These are phyloP conservation scores for Sylvia atricapilla DNA, from an alignment of 2,113 vertebrate genomes.

Conservation along the genomic window DNA sequence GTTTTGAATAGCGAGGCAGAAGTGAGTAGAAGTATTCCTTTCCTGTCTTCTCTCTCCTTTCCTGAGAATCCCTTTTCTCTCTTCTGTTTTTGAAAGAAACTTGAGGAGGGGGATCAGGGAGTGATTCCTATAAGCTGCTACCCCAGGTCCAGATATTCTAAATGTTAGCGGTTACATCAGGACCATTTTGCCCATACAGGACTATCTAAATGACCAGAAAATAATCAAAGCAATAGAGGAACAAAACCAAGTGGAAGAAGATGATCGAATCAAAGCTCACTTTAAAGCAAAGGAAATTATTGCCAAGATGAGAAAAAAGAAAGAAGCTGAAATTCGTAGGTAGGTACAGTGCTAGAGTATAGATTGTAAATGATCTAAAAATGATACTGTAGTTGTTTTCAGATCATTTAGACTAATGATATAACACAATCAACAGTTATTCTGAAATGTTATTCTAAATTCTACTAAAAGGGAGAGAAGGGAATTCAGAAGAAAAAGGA, in stretches of 20 bases:
- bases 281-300: conserved; percentile 82
- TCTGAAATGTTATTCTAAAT: background rate
- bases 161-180: background rate
- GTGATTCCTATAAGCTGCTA: background rate
- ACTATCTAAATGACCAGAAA: conserved; percentile 76
- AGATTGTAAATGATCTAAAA: background rate
- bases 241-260: conserved; percentile 81
- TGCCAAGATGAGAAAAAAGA: conserved; percentile 77
- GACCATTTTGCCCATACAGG: conserved; percentile 68
- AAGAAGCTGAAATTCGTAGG: conserved; percentile 77
- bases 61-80: background rate
- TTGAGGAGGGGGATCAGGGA: background rate
- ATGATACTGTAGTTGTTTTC: background rate
- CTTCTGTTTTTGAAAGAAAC: background rate
- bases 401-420: background rate
- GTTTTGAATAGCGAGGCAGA: background rate
- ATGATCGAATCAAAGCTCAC: conserved; percentile 77
- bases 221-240: conserved; percentile 75
- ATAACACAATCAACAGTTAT: background rate
- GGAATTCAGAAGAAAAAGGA: background rate
- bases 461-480: background rate
- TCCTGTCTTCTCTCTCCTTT: background rate
- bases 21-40: background rate
- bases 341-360: background rate
- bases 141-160: background rate